phyloP scores from a whole-genome alignment of 1,140 invertebrate species.

The Aphidius ervi region DNA sequence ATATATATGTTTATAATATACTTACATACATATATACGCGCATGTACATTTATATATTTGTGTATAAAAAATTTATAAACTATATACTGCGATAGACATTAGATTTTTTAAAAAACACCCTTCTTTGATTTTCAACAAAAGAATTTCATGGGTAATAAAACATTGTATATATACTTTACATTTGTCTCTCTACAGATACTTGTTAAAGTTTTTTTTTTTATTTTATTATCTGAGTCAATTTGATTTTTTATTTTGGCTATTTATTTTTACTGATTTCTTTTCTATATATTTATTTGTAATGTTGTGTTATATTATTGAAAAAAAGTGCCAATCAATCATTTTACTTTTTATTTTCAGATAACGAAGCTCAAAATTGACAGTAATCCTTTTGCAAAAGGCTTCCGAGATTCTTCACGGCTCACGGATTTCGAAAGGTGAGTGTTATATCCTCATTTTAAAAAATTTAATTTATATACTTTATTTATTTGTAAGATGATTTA shows the following conservation, averaged over 20 bases:
- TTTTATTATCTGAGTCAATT: background rate
- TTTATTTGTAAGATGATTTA: background rate
- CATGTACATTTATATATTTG: too few species aligned
- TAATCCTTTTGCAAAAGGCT: slow-evolving; percentile 83
- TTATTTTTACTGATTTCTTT: too few species aligned
- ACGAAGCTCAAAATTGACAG: slow-evolving; percentile 86
- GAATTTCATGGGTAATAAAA: slow-evolving; percentile 22
- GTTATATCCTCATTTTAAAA: slow-evolving; percentile 16
- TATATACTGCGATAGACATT: too few species aligned
- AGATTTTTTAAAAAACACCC: background rate
- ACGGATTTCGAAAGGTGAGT: slow-evolving; percentile 81
- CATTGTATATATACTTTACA: slow-evolving; percentile 5
- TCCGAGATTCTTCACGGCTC: slow-evolving; percentile 76
- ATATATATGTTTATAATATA: too few species aligned
- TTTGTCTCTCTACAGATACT: background rate
- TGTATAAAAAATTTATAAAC: too few species aligned
- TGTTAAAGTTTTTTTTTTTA: background rate
- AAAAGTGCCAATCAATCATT: slow-evolving; percentile 16
- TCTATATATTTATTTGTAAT: too few species aligned
- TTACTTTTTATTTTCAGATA: slow-evolving; percentile 64
- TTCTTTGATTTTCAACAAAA: slow-evolving; percentile 8
- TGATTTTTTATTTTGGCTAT: too few species aligned
- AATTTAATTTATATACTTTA: slow-evolving; percentile 3
- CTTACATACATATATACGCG: too few species aligned
- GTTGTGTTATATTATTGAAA: too few species aligned